Evolutionary conservation across 2,797 vertebrate species (phyloP).

Genomic region (Naso thynnoides): DNA sequence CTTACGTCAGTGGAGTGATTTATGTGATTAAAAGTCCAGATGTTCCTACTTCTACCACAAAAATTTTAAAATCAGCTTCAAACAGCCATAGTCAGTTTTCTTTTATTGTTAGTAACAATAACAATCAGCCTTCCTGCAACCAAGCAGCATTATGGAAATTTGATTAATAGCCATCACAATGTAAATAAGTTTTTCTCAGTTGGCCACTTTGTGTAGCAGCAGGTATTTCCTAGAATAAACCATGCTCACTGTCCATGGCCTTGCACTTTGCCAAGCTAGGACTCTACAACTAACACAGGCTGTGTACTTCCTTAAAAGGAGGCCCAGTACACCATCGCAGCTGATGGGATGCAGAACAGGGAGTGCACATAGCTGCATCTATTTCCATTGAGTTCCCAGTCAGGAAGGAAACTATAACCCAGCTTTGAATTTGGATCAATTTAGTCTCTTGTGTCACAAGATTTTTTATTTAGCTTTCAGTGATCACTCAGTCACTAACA

Average conservation of each 20-base stretch:
- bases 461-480: slow-evolving; percentile 19
- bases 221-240: slow-evolving; percentile 82
- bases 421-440: slow-evolving; percentile 16
- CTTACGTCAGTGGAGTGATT: slow-evolving; percentile 1
- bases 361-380: slow-evolving; percentile 57
- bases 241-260: slow-evolving; percentile 54
- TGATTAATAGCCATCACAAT: slow-evolving; percentile 43
- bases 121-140: slow-evolving; percentile 11
- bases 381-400: slow-evolving; percentile 45
- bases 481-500: neutral
- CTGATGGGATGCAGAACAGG: slow-evolving; percentile 63
- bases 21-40: slow-evolving; percentile 9
- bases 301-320: slow-evolving; percentile 84
- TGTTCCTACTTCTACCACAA: neutral
- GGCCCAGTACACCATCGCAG: slow-evolving; percentile 54
- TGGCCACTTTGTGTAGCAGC: slow-evolving; percentile 62
- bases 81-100: neutral
- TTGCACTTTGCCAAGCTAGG: slow-evolving; percentile 68
- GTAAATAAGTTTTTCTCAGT: slow-evolving; percentile 73
- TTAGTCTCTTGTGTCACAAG: slow-evolving; percentile 11
- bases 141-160: slow-evolving; percentile 43
- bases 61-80: slow-evolving; percentile 1
- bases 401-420: slow-evolving; percentile 35
- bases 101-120: neutral
- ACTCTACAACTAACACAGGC: slow-evolving; percentile 68